These are phyloP conservation scores for Phainopepla nitens DNA, from an alignment of 2,113 vertebrate genomes.

Conservation along the genomic window DNA sequence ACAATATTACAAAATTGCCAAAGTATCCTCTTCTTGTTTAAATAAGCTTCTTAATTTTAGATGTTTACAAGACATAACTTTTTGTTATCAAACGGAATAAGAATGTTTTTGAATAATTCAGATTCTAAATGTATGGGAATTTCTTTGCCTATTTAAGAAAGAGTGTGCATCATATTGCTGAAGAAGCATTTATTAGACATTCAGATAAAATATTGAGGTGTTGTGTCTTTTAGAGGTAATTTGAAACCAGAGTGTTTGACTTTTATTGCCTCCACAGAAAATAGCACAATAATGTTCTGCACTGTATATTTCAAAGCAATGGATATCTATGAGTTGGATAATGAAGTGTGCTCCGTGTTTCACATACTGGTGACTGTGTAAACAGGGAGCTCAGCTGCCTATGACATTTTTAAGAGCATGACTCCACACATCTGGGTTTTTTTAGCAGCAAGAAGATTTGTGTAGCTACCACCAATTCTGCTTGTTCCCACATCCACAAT, in stretches of 20 bases:
- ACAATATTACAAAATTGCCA: background rate
- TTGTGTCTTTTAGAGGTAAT: background rate
- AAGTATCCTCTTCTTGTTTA: background rate
- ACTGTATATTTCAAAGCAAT: background rate
- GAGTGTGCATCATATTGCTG: background rate
- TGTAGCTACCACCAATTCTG: background rate
- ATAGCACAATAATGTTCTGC: background rate
- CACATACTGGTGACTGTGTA: background rate
- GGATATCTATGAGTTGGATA: background rate
- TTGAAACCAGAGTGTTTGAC: background rate
- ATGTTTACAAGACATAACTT: background rate
- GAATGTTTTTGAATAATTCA: background rate
- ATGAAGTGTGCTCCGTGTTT: background rate
- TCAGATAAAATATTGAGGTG: background rate
- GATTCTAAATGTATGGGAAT: background rate
- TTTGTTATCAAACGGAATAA: background rate
- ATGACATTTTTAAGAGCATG: background rate
- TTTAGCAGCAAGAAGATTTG: background rate
- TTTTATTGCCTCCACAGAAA: background rate
- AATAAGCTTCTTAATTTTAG: background rate
- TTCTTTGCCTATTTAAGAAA: background rate
- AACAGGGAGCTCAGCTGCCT: background rate
- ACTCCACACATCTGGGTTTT: fast-evolving
- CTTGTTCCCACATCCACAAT: background rate
- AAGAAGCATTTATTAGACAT: background rate